Evolutionary conservation across 2,888 invertebrate species (phyloP), one percentile per base, ranked within the genome.

Genomic region (Trachelus iudaicus): DNA sequence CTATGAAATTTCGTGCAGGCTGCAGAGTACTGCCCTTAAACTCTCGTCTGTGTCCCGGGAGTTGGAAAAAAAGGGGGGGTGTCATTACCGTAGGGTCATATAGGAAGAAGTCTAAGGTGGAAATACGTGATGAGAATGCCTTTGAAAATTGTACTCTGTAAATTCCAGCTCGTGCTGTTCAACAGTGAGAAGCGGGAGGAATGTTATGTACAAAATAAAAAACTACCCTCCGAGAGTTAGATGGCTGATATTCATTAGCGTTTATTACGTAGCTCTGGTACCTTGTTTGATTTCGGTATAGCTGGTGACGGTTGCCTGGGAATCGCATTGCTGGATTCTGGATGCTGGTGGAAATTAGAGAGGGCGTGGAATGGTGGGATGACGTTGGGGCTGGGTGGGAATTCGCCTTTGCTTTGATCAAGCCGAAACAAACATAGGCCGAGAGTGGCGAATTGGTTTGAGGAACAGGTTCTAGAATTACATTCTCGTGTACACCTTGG

Each of bases 401-500:
- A 56, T 56, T 56, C 23, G 56, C 23, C 23, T 56, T 56, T 71
- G 34, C 71, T 71, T 71, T 71, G 71, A 71, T 71, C 34, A 71
- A 31, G 30, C 30, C 15, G 71, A 71, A 71, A 34, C 71, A 71
- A 71, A 34, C 71, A 34, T 31, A 71, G 71, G 34, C 71, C 15
- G 15, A 56, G 56, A 23, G 56, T 56, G 56, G 56, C 23, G 56
- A 56, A 23, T 56, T 56, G 56, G 56, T 56, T 56, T 56, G 56
- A 56, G 56, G 56, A 56, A 23, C 23, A 56, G 9, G 23, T 56
- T 6, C 56, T 6, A 9, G 56, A 23, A 56, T 56, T 56, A 56
- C 56, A 56, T 68, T 78, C 40, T 74, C 77, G 76, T 81, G 80
- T 85, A 81, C 79, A 82, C 82, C 81, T 80, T 77, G 82, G 85